Evolutionary conservation across 2,113 vertebrate genomes (phyloP).

Genomic region (Xyliphius kryptos): DNA sequence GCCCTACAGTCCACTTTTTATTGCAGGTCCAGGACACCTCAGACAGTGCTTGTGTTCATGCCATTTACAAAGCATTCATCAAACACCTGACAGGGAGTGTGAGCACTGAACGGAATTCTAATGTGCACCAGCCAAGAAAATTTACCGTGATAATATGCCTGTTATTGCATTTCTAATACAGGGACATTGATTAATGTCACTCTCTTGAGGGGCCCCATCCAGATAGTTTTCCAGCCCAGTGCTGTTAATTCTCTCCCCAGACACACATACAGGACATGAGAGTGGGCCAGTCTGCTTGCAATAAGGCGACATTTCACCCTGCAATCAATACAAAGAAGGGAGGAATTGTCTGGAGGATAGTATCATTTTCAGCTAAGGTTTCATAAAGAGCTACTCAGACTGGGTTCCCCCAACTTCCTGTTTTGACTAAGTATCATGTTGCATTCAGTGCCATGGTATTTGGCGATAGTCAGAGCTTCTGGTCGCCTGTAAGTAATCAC

Average conservation of each 20-base stretch:
- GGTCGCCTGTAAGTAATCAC: conserved; percentile 1
- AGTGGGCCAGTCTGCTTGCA: conserved; percentile 25
- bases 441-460: not conserved
- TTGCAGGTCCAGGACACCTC: not conserved
- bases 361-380: conserved; percentile 34
- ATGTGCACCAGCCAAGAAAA: conserved; percentile 25
- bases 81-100: conserved; percentile 10
- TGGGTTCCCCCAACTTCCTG: conserved; percentile 4
- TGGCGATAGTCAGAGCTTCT: conserved; percentile 10
- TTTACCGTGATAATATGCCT: conserved; percentile 31
- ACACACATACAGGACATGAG: conserved; percentile 26
- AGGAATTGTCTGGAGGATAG: conserved; percentile 20
- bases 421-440: conserved; percentile 13
- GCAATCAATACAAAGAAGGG: conserved; percentile 41
- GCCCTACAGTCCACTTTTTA: conserved; percentile 4
- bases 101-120: conserved; percentile 24
- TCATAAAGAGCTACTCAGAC: conserved; percentile 33
- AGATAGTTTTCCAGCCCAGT: conserved; percentile 28
- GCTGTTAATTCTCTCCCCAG: conserved; percentile 33
- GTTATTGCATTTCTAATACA: conserved; percentile 42
- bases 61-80: conserved; percentile 30
- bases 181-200: conserved; percentile 40
- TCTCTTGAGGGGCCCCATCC: conserved; percentile 22
- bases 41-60: conserved; percentile 2
- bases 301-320: conserved; percentile 34